Base-by-base conservation (phyloP, 2,888 invertebrate genomes). In the Erannis defoliaria region DNA sequence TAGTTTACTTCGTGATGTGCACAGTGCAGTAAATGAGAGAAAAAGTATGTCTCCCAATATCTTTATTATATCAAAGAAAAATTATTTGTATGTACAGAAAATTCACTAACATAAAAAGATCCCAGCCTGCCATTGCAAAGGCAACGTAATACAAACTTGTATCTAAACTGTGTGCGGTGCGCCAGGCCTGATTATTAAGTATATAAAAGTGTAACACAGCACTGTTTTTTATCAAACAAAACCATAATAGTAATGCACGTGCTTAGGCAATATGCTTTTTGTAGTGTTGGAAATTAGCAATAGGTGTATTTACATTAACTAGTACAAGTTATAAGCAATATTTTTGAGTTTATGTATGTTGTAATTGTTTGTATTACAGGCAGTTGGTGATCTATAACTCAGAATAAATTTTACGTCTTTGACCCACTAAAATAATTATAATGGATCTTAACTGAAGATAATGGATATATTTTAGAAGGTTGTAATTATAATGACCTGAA, bases 301-400 rank as follows among this genome's bases (percentile, higher is more conserved):
- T 18, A 21, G 14, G 21, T 23, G 40, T 48, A 59, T 42, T 40
- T 26, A 18, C 18, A 42, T 12, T 10, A 23, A 35, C 9, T 38
- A 58, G 21, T 46, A 51, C 19, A 50, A 55, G 19, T 29, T 40
- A 26, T 26, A 56, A 49, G 35, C 35, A 51, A 46, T 46, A 48
- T 29, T 53, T 18, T 48, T 40, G 23, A 53, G 46, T 18, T 63
- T 67, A 63, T 65, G 68, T 72, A 73, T 70, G 67, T 75, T 77
- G 66, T 88, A 79, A 84, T 90, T 90, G 86, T 90, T 92, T 92
- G 84, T 81, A 90, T 92, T 92, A 84, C 92, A 92, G 92, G 92
- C 91, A 89, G 91, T 88, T 92, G 91, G 92, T 92, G 92, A 92
- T 87, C 86, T 88, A 84, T 85, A 82, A 81, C 82, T 87, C 83